Percentiles rank a stretch among this genome's conserved stretches.
Conservation (phyloP, 2,888 invertebrate genomes). For the Megalurothrips usitatus region DNA sequence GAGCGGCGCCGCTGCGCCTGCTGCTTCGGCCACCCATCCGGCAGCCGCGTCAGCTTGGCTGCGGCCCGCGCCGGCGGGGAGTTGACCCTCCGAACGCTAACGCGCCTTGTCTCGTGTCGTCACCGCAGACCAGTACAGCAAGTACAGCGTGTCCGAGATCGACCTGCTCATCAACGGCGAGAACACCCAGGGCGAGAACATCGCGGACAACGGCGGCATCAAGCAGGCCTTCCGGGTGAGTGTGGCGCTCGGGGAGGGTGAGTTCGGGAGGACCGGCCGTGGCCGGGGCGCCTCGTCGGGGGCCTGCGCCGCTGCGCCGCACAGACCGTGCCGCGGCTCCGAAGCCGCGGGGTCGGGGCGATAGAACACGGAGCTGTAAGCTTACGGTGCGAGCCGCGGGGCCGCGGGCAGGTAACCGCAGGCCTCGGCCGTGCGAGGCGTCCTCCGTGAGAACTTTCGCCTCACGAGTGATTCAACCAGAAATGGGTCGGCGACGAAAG, state of each 20-base stretch:
- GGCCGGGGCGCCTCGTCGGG: no score
- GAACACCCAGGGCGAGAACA: constrained; percentile 88
- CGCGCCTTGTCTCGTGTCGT: constrained; percentile 35
- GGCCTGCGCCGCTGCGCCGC: no score
- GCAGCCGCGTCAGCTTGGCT: not conserved
- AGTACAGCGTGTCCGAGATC: constrained; percentile 75
- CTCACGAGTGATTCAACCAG: no score
- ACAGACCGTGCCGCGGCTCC: no score
- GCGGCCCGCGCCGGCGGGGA: no score
- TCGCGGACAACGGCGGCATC: constrained; percentile 94
- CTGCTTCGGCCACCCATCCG: not conserved
- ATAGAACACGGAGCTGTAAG: no score
- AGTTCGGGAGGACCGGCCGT: not conserved
- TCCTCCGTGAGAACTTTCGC: no score
- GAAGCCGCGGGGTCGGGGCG: no score
- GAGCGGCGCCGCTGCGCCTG: not conserved
- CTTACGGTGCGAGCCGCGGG: no score
- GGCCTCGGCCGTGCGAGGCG: no score
- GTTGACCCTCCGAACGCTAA: not conserved
- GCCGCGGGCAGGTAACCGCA: no score
- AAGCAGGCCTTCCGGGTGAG: constrained; percentile 73
- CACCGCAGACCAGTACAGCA: constrained; percentile 72
- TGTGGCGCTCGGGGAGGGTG: not conserved
- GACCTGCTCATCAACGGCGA: constrained; percentile 69
- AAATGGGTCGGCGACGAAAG: no score